Evolutionary conservation across 2,797 vertebrate genomes (phyloP).

Genomic region (Halcyon badia): DNA sequence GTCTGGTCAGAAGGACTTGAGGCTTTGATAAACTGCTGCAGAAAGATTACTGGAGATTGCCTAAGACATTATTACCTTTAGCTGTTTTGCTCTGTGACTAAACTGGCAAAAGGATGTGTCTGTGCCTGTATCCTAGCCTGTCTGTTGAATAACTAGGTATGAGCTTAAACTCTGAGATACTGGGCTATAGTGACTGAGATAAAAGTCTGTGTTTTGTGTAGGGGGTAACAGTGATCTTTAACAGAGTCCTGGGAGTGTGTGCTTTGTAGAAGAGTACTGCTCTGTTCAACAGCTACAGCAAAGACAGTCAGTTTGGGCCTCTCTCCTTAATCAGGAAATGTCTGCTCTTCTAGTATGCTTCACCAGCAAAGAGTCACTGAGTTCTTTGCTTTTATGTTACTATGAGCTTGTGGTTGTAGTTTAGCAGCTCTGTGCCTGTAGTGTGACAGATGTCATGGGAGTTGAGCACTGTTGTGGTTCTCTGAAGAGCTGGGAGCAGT

Average conservation of each 20-base stretch:
- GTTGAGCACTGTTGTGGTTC: neutral
- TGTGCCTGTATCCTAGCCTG: neutral
- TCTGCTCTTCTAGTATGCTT: neutral
- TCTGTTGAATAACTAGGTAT: neutral
- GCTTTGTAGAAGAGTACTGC: neutral
- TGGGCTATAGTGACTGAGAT: neutral
- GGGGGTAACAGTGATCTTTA: neutral
- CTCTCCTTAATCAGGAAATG: neutral
- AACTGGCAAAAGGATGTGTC: neutral
- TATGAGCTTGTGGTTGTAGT: neutral
- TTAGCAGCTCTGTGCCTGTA: neutral
- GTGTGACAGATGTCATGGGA: neutral
- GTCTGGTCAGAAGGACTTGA: neutral
- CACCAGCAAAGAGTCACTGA: neutral
- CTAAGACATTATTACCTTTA: neutral
- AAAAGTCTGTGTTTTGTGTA: neutral
- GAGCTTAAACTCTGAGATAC: neutral
- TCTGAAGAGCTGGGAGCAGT: neutral
- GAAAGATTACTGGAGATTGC: neutral
- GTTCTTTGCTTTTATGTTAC: neutral
- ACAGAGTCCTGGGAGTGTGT: accelerated
- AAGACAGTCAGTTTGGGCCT: neutral
- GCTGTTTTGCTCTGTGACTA: neutral
- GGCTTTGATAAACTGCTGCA: neutral
- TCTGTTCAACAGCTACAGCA: neutral